Evolutionary conservation across 2,797 vertebrate genomes (phyloP), one percentile per base, ranked within the genome.

Genomic region (Bryconaethiops microstoma): DNA sequence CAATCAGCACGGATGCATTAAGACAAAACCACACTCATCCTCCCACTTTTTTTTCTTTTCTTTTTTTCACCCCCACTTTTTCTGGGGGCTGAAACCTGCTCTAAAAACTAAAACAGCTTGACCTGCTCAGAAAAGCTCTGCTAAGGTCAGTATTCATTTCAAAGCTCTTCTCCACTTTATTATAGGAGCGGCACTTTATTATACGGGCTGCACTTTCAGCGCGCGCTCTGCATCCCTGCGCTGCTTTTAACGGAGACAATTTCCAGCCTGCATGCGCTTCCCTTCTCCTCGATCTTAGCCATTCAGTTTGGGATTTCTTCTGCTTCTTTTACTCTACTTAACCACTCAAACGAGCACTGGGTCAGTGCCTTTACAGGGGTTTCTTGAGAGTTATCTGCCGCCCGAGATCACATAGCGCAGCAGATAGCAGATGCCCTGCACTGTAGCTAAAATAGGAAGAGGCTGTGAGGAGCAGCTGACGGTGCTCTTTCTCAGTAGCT

Each of bases 371-470:
- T 77, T 85, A 86, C 75, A 84, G 84, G 81, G 84, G 88, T 84
- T 90, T 87, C 84, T 87, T 81, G 19, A 64, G 48, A 73, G 77
- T 65, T 62, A 77, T 84, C 85, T 81, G 77, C 80, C 81, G 80
- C 85, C 85, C 83, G 82, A 67, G 80, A 91, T 93, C 91, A 91
- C 92, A 92, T 92, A 91, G 89, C 88, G 87, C 85, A 29, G 29
- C 29, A 29, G 29, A 29, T 29, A 90, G 92, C 93, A 93, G 92
- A 92, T 93, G 93, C 92, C 88, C 42, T 81, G 82, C 35, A 86
- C 86, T 86, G 73, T 87, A 88, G 92, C 95, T 96, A 96, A 94
- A 96, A 96, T 95, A 95, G 95, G 95, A 92, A 91, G 84, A 85
- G 90, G 93, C 90, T 88, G 88, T 84, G 90, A 92, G 91, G 94